Base-by-base conservation (phyloP, 2,797 vertebrate genomes). In the Aplochiton taeniatus region DNA sequence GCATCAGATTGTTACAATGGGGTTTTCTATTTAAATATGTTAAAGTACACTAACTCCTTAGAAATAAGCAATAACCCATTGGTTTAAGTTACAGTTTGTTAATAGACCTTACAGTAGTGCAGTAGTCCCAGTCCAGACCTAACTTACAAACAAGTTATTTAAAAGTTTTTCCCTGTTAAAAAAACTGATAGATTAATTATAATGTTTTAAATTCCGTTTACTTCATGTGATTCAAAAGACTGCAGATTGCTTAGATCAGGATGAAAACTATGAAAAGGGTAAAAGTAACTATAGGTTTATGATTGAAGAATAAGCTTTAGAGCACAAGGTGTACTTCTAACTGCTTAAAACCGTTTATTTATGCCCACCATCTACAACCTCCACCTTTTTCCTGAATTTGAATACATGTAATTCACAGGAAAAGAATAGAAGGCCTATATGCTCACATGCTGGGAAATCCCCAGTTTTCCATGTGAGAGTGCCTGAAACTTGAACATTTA, bases 391-490 rank as follows among this genome's bases (percentile, higher is more conserved):
- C 81, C 80, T 79, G 83, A 83, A 90, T 90, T 88, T 88, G 87
- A 88, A 87, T 88, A 85, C 85, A 86, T 89, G 85, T 86, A 85
- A 88, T 88, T 89, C 84, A 86, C 81, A 81, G 80, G 70, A 76
- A 55, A 83, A 85, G 87, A 83, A 83, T 82, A 75, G 85, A 31
- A 31, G 3, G 31, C 31, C 31, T 85, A 86, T 85, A 82, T 81
- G 71, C 83, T 85, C 87, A 82, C 86, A 89, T 88, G 85, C 87
- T 88, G 85, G 87, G 89, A 86, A 90, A 86, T 85, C 83, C 85
- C 88, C 87, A 75, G 83, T 87, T 85, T 85, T 84, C 81, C 83
- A 82, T 70, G 81, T 78, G 79, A 78, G 77, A 77, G 85, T 66
- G 78, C 83, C 66, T 74, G 78, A 71, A 72, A 47, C 12, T 19